A percentile compares a stretch with the other conserved stretches of the same genome.
Conservation (phyloP, 2,888 invertebrate genomes). For the Eupeodes luniger region DNA sequence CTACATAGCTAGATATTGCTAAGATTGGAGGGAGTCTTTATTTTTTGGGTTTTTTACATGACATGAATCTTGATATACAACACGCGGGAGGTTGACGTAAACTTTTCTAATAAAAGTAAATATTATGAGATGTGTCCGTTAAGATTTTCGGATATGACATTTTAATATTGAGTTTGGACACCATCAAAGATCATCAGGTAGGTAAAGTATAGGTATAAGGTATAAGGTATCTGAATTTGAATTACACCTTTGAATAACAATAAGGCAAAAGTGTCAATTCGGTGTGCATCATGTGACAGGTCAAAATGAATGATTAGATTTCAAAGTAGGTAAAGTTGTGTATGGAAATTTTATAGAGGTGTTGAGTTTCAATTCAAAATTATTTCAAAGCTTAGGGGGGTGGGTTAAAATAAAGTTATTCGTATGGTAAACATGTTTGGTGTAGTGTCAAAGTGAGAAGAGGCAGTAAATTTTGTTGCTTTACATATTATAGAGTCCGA, state of each 20-base stretch:
- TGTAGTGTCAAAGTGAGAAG: too few species aligned
- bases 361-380: not conserved
- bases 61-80: slow-evolving; percentile 46
- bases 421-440: too few species aligned
- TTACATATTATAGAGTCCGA: too few species aligned
- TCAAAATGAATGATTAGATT: slow-evolving; percentile 4
- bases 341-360: too few species aligned
- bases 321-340: not conserved
- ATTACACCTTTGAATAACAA: slow-evolving; percentile 27
- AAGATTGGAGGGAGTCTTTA: slow-evolving; percentile 20
- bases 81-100: slow-evolving; percentile 18
- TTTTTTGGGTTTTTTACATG: slow-evolving; percentile 2
- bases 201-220: too few species aligned
- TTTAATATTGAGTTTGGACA: slow-evolving; percentile 17
- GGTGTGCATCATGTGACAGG: not conserved
- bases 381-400: not conserved
- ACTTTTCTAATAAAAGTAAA: slow-evolving; percentile 45
- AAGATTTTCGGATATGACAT: slow-evolving; percentile 16
- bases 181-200: not conserved
- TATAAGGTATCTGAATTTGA: not conserved
- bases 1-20: not conserved
- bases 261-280: slow-evolving; percentile 15
- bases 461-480: too few species aligned
- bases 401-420: not conserved
- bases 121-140: slow-evolving; percentile 43